Evolutionary conservation across 2,113 vertebrate genomes (phyloP).

Genomic region (Hymenochirus boettgeri): DNA sequence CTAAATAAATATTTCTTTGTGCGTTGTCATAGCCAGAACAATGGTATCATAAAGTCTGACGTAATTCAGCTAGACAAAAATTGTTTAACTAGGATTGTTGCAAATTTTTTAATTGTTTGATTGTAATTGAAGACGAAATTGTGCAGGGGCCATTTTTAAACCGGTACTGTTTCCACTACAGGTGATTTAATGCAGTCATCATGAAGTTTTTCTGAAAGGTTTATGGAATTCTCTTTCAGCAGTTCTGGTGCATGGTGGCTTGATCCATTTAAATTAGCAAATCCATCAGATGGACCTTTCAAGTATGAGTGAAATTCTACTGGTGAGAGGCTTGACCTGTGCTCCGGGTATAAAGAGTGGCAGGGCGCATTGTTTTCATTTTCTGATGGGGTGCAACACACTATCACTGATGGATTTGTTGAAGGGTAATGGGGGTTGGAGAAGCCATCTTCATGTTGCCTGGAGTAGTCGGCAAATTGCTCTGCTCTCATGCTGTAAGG

Average conservation of each 20-base stretch:
- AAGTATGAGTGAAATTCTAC: constrained; percentile 88
- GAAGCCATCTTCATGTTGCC: constrained; percentile 67
- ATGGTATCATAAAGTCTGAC: constrained; percentile 43
- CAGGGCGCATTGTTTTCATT: constrained; percentile 67
- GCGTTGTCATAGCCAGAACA: constrained; percentile 60
- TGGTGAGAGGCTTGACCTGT: constrained; percentile 68
- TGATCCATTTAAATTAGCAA: constrained; percentile 68
- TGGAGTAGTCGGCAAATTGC: constrained; percentile 75
- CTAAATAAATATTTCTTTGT: constrained; percentile 61
- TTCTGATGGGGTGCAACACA: constrained; percentile 76
- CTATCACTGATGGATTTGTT: constrained; percentile 69
- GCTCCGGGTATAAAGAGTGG: constrained; percentile 71
- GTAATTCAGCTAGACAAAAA: constrained; percentile 21
- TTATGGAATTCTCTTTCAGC: constrained; percentile 68
- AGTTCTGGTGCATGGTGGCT: constrained; percentile 66
- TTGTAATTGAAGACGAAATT: constrained; percentile 35
- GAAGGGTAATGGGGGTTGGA: constrained; percentile 69
- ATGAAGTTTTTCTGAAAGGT: constrained; percentile 79
- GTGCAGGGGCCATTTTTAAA: constrained; percentile 61
- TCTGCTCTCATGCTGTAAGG: constrained; percentile 79
- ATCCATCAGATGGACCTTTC: constrained; percentile 84
- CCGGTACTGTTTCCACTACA: constrained; percentile 85
- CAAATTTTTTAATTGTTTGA: constrained; percentile 9
- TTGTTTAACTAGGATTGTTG: background rate
- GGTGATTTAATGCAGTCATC: constrained; percentile 83